These are phyloP conservation scores for Paedocypris micromegethes DNA, from an alignment of 2,797 vertebrate genomes.

Conservation along the genomic window DNA sequence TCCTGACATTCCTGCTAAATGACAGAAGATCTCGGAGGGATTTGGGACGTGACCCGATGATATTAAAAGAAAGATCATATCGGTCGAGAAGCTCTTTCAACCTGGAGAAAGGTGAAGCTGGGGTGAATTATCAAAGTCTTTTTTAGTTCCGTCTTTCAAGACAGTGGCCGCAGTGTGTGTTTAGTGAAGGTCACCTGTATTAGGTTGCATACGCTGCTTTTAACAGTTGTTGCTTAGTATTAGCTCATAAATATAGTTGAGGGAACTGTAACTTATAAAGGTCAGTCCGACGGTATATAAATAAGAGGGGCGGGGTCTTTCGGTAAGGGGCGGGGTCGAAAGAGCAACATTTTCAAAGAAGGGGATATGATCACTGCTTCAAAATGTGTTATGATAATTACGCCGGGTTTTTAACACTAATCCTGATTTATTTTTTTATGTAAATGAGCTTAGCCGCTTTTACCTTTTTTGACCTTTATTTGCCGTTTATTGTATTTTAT, in stretches of 20 bases:
- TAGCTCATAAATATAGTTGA: not conserved
- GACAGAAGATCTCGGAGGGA: slow-evolving; percentile 12
- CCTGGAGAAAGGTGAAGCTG: slow-evolving; percentile 15
- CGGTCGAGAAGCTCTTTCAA: slow-evolving; percentile 20
- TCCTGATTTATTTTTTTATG: too few species aligned
- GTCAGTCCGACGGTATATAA: too few species aligned
- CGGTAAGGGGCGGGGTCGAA: too few species aligned
- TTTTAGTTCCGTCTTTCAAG: slow-evolving; percentile 9
- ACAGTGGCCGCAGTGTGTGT: slow-evolving; percentile 26
- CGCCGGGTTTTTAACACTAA: too few species aligned
- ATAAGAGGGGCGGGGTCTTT: too few species aligned
- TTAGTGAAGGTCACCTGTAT: slow-evolving; percentile 19
- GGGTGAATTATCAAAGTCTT: slow-evolving; percentile 10
- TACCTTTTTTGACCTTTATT: too few species aligned
- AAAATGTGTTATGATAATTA: too few species aligned
- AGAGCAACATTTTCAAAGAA: too few species aligned
- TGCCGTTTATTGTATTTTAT: too few species aligned
- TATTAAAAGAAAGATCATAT: slow-evolving; percentile 31
- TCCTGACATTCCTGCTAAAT: slow-evolving; percentile 22
- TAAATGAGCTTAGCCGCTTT: too few species aligned
- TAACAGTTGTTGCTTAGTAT: not conserved
- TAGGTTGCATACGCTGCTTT: slow-evolving; percentile 24
- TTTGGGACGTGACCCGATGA: slow-evolving; percentile 24
- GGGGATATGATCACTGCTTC: too few species aligned
- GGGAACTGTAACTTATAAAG: not conserved